Base-by-base conservation (phyloP, 30 jellyfish, hydroid and myxozoan genomes). In the Aurelia aurita complex sp. Pacific region DNA sequence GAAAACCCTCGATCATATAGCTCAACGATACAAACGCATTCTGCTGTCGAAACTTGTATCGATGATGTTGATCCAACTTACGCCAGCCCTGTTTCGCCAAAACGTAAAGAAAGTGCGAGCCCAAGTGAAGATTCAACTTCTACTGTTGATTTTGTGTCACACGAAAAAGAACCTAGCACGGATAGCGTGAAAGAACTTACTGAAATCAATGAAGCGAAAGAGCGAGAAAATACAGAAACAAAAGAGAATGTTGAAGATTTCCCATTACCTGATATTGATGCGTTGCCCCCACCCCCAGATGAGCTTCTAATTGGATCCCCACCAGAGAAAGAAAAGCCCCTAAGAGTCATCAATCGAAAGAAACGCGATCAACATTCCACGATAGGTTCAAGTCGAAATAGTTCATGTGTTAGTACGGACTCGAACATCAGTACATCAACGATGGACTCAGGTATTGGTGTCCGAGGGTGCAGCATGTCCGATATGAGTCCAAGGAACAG, bases 351-450 rank as follows among this genome's bases (percentile, higher is more conserved):
- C 63, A 92, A 92, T 79, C 95, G 98, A 15, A 87, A 87, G 79
- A 92, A 92, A 78, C 85, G 90, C 29, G 97, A 92, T 64, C 91
- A 75, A n/a, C 84, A 86, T 52, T 50, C 88, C 16, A 65, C 50
- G 7, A 40, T 40, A 23, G 83, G 82, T 17, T 67, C 90, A 38
- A 92, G 98, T 74, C 81, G 98, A 17, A 92, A 87, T 81, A 92
- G 91, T 59, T 92, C 98, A 34, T 92, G 98, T 71, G 98, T 92
- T 16, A 92, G 98, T 38, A 92, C 98, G 1, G 98, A 92, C 42
- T 92, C 98, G 10, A 92, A 96, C 54, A 79, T 89, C 43, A 92
- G 98, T 67, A 92, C 96, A 51, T 76, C 96, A 29, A 92, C 98
- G 42, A 84, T 78, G 67, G 98, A 92, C 69, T 92, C 98, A 0